Percentiles rank a stretch among this genome's conserved stretches.
These are phyloP conservation scores for Tipula confusa DNA, from an alignment of 2,888 invertebrate genomes.

Conservation along the genomic window DNA sequence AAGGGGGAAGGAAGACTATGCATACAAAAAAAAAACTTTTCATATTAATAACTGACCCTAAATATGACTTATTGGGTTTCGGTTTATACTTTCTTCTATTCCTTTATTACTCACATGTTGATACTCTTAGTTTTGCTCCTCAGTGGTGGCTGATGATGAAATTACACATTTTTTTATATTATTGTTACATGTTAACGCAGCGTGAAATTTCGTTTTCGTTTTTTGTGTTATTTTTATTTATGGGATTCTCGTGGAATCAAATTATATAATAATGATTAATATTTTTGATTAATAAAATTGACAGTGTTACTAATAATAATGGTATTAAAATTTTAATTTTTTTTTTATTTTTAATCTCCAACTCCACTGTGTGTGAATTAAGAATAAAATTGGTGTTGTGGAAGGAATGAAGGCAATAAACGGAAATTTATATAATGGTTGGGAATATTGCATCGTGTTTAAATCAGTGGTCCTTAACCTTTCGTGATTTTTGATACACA, in stretches of 20 bases:
- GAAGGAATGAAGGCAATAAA: not conserved
- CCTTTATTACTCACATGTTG: not conserved
- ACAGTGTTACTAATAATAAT: conserved; percentile 6
- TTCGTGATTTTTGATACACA: no score
- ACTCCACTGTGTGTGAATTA: not conserved
- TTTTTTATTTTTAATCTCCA: no score
- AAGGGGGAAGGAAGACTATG: not conserved
- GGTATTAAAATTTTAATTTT: not conserved
- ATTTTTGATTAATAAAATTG: conserved; percentile 12
- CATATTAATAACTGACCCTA: conserved; percentile 12
- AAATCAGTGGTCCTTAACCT: no score
- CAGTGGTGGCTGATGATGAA: not conserved
- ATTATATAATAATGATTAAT: not conserved
- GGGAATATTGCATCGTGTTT: conserved; percentile 5
- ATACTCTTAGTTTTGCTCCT: not conserved
- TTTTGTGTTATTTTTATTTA: not conserved
- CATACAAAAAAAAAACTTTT: not conserved
- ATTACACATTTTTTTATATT: not conserved
- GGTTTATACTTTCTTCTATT: not conserved
- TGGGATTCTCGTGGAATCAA: not conserved
- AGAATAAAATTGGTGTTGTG: not conserved
- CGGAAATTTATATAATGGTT: conserved; percentile 15
- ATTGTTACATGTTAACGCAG: conserved; percentile 15
- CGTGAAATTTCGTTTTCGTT: not conserved
- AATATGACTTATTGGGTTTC: conserved; percentile 1